These are phyloP conservation scores for Gouania willdenowi DNA, from an alignment of 2,797 vertebrate species.

Conservation along the genomic window DNA sequence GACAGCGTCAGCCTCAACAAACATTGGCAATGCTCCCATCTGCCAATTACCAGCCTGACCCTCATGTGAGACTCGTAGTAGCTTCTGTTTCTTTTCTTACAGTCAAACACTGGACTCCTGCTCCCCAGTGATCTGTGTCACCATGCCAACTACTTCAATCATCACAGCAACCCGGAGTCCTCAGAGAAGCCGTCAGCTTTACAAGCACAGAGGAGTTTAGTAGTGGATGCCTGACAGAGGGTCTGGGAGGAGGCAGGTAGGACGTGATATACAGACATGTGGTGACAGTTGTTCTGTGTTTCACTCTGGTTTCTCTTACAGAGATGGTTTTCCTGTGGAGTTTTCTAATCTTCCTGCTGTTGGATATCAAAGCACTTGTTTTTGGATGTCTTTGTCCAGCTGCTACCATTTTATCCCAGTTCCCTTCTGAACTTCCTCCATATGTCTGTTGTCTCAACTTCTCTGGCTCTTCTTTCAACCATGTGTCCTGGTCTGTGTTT, in stretches of 20 bases:
- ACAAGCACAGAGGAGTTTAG: constrained; percentile 26
- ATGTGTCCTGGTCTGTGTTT: constrained; percentile 74
- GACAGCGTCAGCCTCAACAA: no score
- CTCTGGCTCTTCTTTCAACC: constrained; percentile 74
- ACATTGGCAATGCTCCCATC: no score
- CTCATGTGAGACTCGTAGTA: constrained; percentile 17
- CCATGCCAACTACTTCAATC: constrained; percentile 58
- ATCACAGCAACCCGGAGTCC: constrained; percentile 61
- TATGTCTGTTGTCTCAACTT: constrained; percentile 83
- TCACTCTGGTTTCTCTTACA: constrained; percentile 44
- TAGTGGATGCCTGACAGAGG: constrained; percentile 25
- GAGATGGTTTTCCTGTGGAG: constrained; percentile 40
- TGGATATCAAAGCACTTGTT: constrained; percentile 23
- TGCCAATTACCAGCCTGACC: constrained; percentile 5
- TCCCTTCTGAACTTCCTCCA: constrained; percentile 48
- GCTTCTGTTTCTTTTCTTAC: constrained; percentile 53
- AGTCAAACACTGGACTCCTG: constrained; percentile 51
- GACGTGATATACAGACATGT: no score
- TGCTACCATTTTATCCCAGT: constrained; percentile 58
- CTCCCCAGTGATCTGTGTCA: constrained; percentile 55
- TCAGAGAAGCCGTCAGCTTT: constrained; percentile 47
- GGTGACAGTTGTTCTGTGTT: background rate
- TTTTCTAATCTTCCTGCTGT: constrained; percentile 40
- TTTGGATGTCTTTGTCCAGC: constrained; percentile 73
- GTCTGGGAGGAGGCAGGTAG: constrained; percentile 28